A percentile compares a stretch with the other conserved stretches of the same genome.
Conservation (phyloP, 2,797 vertebrate genomes). For the Podarcis siculus region DNA sequence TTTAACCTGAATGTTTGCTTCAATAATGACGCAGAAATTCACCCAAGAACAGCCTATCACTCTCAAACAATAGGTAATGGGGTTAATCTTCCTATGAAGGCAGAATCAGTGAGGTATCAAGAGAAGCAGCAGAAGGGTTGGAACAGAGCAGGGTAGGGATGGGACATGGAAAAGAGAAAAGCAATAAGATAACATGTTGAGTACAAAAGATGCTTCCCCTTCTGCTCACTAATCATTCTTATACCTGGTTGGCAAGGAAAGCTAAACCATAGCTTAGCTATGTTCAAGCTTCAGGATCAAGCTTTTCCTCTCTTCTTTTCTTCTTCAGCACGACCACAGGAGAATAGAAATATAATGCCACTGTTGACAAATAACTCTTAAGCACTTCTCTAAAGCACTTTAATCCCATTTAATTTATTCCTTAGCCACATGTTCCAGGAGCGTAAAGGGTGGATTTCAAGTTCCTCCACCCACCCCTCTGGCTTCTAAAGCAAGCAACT, state of each 20-base stretch:
- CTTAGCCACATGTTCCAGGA: too few species aligned
- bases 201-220: not conserved
- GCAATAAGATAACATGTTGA: not conserved
- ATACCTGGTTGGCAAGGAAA: not conserved
- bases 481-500: too few species aligned
- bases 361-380: too few species aligned
- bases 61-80: not conserved
- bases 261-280: not conserved
- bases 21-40: not conserved
- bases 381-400: too few species aligned
- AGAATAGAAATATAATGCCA: too few species aligned
- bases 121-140: not conserved
- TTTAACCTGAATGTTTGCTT: not conserved
- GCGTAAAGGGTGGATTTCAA: too few species aligned
- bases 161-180: not conserved
- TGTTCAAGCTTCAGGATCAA: not conserved
- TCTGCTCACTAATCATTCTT: not conserved
- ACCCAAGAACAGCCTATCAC: not conserved
- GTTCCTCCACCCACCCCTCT: too few species aligned
- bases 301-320: not conserved
- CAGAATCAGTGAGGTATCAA: not conserved
- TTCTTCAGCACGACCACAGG: too few species aligned
- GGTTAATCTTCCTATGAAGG: not conserved
- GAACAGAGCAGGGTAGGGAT: not conserved
- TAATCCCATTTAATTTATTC: too few species aligned